A percentile compares a stretch with the other conserved stretches of the same genome.
Conservation (phyloP, 2,888 invertebrate genomes). For the Nematopogon swammerdamellus region DNA sequence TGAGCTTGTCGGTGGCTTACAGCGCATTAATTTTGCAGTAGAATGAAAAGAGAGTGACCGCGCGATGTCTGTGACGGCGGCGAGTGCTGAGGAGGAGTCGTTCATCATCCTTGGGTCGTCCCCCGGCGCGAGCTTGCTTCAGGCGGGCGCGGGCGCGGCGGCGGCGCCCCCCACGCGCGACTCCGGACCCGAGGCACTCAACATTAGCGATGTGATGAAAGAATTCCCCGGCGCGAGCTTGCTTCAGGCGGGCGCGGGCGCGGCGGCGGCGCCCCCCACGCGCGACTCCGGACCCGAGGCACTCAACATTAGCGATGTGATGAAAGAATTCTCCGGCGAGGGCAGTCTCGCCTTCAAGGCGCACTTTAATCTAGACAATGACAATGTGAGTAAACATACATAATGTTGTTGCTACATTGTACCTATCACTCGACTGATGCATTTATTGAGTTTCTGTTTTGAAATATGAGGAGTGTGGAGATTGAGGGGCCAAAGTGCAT, state of each 20-base stretch:
- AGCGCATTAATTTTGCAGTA: neutral
- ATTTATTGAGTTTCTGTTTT: too few relatives aligned
- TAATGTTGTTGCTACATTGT: too few relatives aligned
- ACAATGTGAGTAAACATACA: neutral
- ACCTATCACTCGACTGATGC: too few relatives aligned
- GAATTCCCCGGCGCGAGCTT: slow-evolving; percentile 38
- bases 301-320: slow-evolving; percentile 30
- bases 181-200: neutral
- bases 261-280: slow-evolving; percentile 17
- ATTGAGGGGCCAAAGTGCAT: too few relatives aligned
- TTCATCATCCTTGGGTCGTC: slow-evolving; percentile 46
- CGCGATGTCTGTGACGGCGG: neutral
- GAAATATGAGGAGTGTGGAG: too few relatives aligned
- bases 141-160: slow-evolving; percentile 23
- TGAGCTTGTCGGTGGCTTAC: too few relatives aligned
- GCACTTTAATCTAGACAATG: slow-evolving; percentile 34
- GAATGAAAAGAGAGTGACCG: neutral
- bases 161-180: slow-evolving; percentile 17
- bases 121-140: slow-evolving; percentile 35
- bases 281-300: neutral
- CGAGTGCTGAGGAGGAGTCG: slow-evolving; percentile 33
- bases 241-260: slow-evolving; percentile 28
- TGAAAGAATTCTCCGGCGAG: slow-evolving; percentile 34
- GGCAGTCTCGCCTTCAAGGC: slow-evolving; percentile 41
- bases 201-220: slow-evolving; percentile 39